Percentiles rank a stretch among this genome's conserved stretches.
Evolutionary conservation across 2,797 vertebrate species (phyloP).

Genomic region (Micropoecilia bifurca): DNA sequence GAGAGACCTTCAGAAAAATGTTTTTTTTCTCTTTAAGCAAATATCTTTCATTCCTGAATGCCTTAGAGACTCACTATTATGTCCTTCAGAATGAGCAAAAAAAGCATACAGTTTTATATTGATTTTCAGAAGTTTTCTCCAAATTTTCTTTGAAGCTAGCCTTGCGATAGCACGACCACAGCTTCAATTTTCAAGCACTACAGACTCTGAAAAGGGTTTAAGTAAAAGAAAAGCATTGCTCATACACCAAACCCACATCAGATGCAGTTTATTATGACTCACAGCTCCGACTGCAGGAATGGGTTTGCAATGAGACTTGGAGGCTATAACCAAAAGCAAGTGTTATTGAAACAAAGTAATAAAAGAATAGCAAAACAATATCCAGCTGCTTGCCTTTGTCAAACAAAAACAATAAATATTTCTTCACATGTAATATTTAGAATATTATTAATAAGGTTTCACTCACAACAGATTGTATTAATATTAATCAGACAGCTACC

Average conservation of each 20-base stretch:
- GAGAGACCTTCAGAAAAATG: background rate
- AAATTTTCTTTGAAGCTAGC: background rate
- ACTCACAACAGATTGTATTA: background rate
- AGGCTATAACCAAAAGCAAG: background rate
- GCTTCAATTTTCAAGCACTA: background rate
- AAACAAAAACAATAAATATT: background rate
- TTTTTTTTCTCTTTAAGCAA: background rate
- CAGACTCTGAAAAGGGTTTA: background rate
- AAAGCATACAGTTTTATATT: slow-evolving; percentile 29
- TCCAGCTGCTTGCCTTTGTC: background rate
- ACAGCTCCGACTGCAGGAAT: background rate
- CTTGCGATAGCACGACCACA: background rate
- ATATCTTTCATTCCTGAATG: slow-evolving; percentile 6
- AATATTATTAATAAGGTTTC: background rate
- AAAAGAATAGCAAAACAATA: background rate
- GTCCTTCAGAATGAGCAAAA: background rate
- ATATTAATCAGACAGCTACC: background rate
- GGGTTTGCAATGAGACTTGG: background rate
- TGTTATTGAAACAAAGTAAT: background rate
- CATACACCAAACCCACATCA: background rate
- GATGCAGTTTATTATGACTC: background rate
- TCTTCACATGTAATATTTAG: background rate
- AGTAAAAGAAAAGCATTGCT: slow-evolving; percentile 1
- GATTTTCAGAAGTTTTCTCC: slow-evolving; percentile 28
- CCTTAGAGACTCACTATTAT: slow-evolving; percentile 11